Evolutionary conservation across 2,888 invertebrate species (phyloP), one percentile per base, ranked within the genome.

Genomic region (Hydraecia micacea): DNA sequence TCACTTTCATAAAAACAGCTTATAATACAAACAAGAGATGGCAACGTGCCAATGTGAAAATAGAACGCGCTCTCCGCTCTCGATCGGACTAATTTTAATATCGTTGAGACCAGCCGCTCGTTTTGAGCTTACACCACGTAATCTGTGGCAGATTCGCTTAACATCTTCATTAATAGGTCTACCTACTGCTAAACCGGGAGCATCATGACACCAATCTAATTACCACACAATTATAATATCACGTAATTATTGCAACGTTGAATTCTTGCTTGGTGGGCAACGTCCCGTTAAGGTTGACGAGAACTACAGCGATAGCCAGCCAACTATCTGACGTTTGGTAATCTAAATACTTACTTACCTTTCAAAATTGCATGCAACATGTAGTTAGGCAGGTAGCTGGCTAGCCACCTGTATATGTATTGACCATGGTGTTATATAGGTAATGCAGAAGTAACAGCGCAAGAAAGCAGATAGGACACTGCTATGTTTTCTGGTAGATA

Each of bases 1-100:
- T 95, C 95, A 95, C 95, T 97, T 97, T 97, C 97, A 97, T 97
- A 97, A 97, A 97, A 97, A 97, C 96, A 95, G 96, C 96, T 96
- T 97, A 97, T 96, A 97, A 96, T 97, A 97, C 96, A 96, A 97
- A 97, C 97, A 95, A 95, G 94, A 94, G 94, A 94, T 97, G 97
- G 97, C 97, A 95, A 86, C 88, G 83, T 94, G 97, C 97, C 97
- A 97, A 93, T 80, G 77, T 93, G 87, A 93, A 96, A 97, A 97
- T 97, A 97, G 96, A 94, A 93, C 94, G 91, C 93, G 93, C 93
- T 94, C 96, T 93, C 93, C 93, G 95, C 94, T 96, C 95, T 94
- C 95, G 94, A 95, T 94, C 93, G 93, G 92, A 95, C 96, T 96
- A 95, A 97, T 95, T 96, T 96, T 95, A 95, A 96, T 95, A 95